Conservation (phyloP, 2,113 vertebrate genomes). For the Rhinogobius similis region DNA sequence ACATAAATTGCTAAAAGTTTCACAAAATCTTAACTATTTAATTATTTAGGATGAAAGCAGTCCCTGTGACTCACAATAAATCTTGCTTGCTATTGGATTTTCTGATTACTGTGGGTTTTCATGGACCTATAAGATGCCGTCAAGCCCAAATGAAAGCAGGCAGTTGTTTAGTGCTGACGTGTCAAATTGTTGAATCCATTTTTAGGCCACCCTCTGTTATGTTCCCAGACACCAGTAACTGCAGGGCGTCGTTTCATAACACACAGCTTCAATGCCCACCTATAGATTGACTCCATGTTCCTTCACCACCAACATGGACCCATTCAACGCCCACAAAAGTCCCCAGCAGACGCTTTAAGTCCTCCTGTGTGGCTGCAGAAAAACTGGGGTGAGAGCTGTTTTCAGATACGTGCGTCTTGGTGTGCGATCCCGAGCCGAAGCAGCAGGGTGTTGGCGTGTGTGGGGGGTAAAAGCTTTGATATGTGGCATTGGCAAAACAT, state of each 20-base stretch:
- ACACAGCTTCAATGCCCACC: not conserved
- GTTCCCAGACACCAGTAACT: not conserved
- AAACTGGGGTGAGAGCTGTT: not conserved
- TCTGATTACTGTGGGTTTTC: not conserved
- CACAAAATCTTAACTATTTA: too few species aligned
- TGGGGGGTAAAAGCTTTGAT: slow-evolving; percentile 9
- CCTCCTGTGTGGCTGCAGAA: not conserved
- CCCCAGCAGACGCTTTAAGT: slow-evolving; percentile 5
- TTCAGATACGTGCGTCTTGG: not conserved
- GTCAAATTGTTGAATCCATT: not conserved
- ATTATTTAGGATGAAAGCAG: too few species aligned
- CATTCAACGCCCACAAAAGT: slow-evolving; percentile 2
- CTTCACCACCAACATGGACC: not conserved
- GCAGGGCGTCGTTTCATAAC: not conserved
- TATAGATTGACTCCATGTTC: not conserved
- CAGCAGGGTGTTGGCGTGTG: slow-evolving; percentile 8
- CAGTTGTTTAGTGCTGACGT: not conserved
- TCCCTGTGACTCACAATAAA: too few species aligned
- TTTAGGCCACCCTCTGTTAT: not conserved
- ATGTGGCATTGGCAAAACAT: slow-evolving; percentile 8
- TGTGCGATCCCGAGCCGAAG: not conserved
- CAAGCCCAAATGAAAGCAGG: not conserved
- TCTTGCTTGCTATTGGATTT: not conserved
- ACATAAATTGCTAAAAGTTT: too few species aligned
- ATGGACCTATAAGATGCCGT: too few species aligned